Evolutionary conservation across 1,140 invertebrate species (phyloP).

Genomic region (Aradophagus sp.): DNA sequence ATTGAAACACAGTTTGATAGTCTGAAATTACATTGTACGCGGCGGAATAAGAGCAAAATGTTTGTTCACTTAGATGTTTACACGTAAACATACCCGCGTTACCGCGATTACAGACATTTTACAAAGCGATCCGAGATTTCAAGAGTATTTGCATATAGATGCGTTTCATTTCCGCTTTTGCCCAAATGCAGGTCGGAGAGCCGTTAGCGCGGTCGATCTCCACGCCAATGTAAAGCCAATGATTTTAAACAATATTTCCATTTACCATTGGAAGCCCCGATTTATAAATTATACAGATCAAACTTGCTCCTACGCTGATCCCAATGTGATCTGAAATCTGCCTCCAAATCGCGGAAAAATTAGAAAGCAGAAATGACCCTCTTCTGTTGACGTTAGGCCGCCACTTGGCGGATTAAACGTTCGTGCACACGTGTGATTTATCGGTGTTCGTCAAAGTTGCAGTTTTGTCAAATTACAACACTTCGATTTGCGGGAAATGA

Average conservation of each 20-base stretch:
- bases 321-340: conserved; percentile 34
- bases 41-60: conserved; percentile 6
- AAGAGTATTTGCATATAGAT: conserved; percentile 62
- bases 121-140: conserved; percentile 40
- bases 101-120: conserved; percentile 62
- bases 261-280: conserved; percentile 44
- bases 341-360: conserved; percentile 43
- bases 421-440: no score
- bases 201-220: conserved; percentile 64
- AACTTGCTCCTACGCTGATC: conserved; percentile 23
- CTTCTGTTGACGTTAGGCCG: conserved; percentile 14
- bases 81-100: conserved; percentile 38
- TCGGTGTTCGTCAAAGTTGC: no score
- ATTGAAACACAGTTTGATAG: no score
- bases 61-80: conserved; percentile 23
- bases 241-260: conserved; percentile 56
- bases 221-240: conserved; percentile 48
- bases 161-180: conserved; percentile 67
- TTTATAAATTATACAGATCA: conserved; percentile 59
- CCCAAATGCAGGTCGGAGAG: conserved; percentile 68
- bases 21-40: no score
- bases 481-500: no score
- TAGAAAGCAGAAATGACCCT: conserved; percentile 53
- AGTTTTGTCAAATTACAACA: no score
- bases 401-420: conserved; percentile 10